A percentile compares a stretch with the other conserved stretches of the same genome.
Evolutionary conservation across 2,888 invertebrate genomes (phyloP).

Genomic region (Caenorhabditis wallacei): DNA sequence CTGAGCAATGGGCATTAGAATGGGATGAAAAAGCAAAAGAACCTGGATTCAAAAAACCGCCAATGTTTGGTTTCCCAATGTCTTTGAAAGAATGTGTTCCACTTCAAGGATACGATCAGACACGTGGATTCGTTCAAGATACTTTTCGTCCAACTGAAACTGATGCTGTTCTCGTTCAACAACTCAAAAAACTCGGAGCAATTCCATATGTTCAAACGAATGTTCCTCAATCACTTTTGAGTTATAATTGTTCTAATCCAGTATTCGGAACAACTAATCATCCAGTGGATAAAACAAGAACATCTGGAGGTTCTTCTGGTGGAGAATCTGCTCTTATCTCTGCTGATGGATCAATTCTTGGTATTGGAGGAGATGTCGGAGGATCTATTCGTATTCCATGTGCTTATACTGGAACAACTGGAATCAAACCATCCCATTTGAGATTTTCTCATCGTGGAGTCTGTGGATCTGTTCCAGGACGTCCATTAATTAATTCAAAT

Average conservation of each 20-base stretch:
- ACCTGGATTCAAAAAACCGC: slow-evolving; percentile 71
- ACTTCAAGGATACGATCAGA: slow-evolving; percentile 78
- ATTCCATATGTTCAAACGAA: slow-evolving; percentile 85
- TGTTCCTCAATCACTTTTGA: slow-evolving; percentile 83
- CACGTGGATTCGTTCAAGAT: slow-evolving; percentile 82
- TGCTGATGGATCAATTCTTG: slow-evolving; percentile 73
- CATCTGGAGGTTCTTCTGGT: slow-evolving; percentile 73
- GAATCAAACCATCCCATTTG: slow-evolving; percentile 81
- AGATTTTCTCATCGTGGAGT: slow-evolving; percentile 75
- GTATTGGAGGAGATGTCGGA: slow-evolving; percentile 85
- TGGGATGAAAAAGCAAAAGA: slow-evolving; percentile 73
- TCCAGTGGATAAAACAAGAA: slow-evolving; percentile 63
- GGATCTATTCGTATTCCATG: slow-evolving; percentile 85
- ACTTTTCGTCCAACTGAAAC: slow-evolving; percentile 72
- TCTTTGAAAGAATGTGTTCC: slow-evolving; percentile 79
- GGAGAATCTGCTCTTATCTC: slow-evolving; percentile 83
- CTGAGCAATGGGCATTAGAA: slow-evolving; percentile 73
- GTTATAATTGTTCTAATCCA: slow-evolving; percentile 83
- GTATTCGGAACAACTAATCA: slow-evolving; percentile 82
- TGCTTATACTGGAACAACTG: slow-evolving; percentile 84
- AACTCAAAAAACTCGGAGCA: slow-evolving; percentile 80
- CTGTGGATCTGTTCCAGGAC: slow-evolving; percentile 76
- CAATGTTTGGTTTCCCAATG: slow-evolving; percentile 80
- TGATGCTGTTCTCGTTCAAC: slow-evolving; percentile 73
- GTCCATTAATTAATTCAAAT: slow-evolving; percentile 77